Evolutionary conservation across 2,113 vertebrate genomes (phyloP).

Genomic region (Sebastes fasciatus): DNA sequence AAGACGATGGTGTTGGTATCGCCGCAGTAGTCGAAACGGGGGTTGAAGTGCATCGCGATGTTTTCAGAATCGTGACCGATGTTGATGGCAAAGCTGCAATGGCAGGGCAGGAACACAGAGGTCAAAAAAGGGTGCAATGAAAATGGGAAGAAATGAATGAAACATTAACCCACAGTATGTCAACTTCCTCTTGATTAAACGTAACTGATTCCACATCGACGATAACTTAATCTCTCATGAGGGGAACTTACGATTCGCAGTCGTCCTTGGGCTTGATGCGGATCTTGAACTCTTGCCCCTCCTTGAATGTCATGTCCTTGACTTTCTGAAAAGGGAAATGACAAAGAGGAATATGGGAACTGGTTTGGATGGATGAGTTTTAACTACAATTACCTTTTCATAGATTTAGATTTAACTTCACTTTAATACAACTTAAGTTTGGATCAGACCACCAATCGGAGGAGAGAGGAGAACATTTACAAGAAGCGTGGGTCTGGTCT

Average conservation of each 20-base stretch:
- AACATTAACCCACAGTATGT: background rate
- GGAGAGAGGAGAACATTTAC: background rate
- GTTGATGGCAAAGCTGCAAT: conserved; percentile 79
- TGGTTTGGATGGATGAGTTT: background rate
- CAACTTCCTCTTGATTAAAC: background rate
- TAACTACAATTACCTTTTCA: background rate
- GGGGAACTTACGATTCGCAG: conserved; percentile 50
- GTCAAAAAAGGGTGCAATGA: background rate
- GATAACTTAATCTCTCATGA: background rate
- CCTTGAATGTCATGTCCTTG: conserved; percentile 79
- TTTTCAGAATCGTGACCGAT: conserved; percentile 77
- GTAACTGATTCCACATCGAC: background rate
- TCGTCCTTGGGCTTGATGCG: conserved; percentile 61
- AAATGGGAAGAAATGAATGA: background rate
- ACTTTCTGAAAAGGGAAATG: conserved; percentile 65
- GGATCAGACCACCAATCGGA: background rate
- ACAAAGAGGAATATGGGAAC: background rate
- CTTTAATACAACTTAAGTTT: background rate
- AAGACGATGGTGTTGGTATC: conserved; percentile 69
- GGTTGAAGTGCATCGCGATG: conserved; percentile 84
- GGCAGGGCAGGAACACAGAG: background rate
- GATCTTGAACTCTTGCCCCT: conserved; percentile 82
- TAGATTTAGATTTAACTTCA: background rate
- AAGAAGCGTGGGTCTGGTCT: background rate
- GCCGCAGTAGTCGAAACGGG: conserved; percentile 60